Conservation (phyloP, 2,797 vertebrate genomes). For the Apogon talboti region DNA sequence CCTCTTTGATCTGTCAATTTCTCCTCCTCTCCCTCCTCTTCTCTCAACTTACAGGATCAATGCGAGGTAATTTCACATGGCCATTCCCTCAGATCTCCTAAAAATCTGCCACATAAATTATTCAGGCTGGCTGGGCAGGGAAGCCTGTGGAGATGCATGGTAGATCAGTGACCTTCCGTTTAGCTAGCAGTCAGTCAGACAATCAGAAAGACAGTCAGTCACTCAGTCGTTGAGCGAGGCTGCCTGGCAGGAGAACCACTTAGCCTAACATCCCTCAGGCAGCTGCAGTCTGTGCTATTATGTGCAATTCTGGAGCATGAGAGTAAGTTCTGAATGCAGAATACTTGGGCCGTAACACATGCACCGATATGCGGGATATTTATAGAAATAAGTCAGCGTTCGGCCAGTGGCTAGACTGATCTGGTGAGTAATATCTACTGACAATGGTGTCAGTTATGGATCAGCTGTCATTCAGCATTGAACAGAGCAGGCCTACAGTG, state of each 20-base stretch:
- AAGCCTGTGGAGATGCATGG: slow-evolving; percentile 59
- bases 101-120: slow-evolving; percentile 78
- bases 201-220: slow-evolving; percentile 36
- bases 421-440: slow-evolving; percentile 5
- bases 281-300: slow-evolving; percentile 40
- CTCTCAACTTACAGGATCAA: slow-evolving; percentile 74
- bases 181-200: slow-evolving; percentile 59
- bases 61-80: slow-evolving; percentile 75
- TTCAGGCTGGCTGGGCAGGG: slow-evolving; percentile 65
- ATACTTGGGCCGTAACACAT: slow-evolving; percentile 13
- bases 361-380: slow-evolving; percentile 19
- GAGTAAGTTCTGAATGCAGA: slow-evolving; percentile 31
- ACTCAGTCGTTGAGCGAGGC: slow-evolving; percentile 30
- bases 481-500: too few species aligned
- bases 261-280: slow-evolving; percentile 34
- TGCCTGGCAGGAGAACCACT: slow-evolving; percentile 30
- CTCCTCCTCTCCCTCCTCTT: slow-evolving; percentile 11
- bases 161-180: slow-evolving; percentile 73
- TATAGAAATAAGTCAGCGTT: slow-evolving; percentile 41
- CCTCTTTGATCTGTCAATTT: slow-evolving; percentile 36
- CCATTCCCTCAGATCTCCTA: slow-evolving; percentile 69
- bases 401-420: slow-evolving; percentile 6
- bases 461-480: background rate
- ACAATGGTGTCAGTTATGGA: background rate
- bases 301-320: slow-evolving; percentile 17